Conservation (phyloP, 1,140 invertebrate genomes). For the Aphis gossypii region DNA sequence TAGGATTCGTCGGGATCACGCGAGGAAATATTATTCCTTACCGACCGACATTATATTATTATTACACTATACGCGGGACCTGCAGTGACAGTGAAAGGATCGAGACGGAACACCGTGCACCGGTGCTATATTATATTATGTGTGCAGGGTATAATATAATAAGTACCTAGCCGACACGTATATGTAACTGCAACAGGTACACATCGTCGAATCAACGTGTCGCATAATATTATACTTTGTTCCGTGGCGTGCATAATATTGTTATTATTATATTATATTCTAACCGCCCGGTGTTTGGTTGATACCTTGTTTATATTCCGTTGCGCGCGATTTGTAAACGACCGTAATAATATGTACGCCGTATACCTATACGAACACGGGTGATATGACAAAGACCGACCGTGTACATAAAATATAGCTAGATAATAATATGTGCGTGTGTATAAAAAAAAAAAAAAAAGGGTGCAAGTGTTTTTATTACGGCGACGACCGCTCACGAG, state of each 20-base stretch:
- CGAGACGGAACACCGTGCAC: background rate
- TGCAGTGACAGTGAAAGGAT: slow-evolving; percentile 4
- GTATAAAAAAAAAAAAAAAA: background rate
- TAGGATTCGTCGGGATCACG: background rate
- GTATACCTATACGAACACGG: background rate
- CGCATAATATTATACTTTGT: background rate
- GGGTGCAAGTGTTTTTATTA: slow-evolving; percentile 17
- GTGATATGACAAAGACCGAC: background rate
- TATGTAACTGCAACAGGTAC: background rate
- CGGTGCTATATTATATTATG: background rate
- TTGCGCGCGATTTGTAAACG: background rate
- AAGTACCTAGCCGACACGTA: background rate
- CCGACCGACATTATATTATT: background rate
- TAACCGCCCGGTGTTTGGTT: background rate
- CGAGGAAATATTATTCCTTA: background rate
- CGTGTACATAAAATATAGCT: background rate
- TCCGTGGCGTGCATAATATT: background rate
- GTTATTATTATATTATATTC: background rate
- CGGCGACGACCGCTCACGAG: background rate
- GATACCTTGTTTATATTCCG: background rate
- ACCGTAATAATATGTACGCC: background rate
- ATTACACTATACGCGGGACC: background rate
- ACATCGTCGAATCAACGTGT: background rate
- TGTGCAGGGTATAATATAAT: background rate
- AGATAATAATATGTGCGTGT: background rate